Evolutionary conservation across 2,888 invertebrate species (phyloP).

Genomic region (Liodrosophila aerea): DNA sequence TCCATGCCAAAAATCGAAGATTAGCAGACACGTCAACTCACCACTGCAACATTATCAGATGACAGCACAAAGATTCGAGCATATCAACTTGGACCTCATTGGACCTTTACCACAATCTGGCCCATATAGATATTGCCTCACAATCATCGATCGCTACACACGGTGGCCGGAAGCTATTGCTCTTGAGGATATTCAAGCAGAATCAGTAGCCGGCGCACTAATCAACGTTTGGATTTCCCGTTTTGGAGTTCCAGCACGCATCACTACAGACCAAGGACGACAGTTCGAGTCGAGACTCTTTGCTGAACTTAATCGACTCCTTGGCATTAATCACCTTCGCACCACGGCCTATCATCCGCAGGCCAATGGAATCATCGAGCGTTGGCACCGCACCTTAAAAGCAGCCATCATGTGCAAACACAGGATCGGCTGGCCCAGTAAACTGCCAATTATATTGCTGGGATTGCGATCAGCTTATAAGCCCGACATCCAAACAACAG

Average conservation of each 20-base stretch:
- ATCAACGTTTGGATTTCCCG: neutral
- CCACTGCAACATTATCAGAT: neutral
- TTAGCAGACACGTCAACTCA: neutral
- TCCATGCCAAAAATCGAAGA: constrained; percentile 1
- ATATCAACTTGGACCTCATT: constrained; percentile 1
- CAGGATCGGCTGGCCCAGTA: too few species aligned
- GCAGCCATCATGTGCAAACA: too few species aligned
- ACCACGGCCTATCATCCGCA: too few species aligned
- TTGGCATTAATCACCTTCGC: too few species aligned
- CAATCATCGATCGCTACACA: constrained; percentile 2
- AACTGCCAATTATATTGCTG: too few species aligned
- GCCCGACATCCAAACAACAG: too few species aligned
- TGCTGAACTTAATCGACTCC: too few species aligned
- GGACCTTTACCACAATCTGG: constrained; percentile 6
- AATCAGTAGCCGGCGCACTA: constrained; percentile 1
- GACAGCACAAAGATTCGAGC: neutral
- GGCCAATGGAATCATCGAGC: too few species aligned
- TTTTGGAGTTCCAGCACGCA: constrained; percentile 4
- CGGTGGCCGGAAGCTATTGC: neutral
- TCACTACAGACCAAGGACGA: neutral
- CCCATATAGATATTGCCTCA: constrained; percentile 4
- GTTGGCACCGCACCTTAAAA: too few species aligned
- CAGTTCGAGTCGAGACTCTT: neutral
- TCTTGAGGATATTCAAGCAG: neutral
- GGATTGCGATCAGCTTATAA: too few species aligned